Percentiles rank a stretch among this genome's conserved stretches.
phyloP scores from a whole-genome alignment of 2,888 invertebrate genomes.

The Eugnorisma glareosa region DNA sequence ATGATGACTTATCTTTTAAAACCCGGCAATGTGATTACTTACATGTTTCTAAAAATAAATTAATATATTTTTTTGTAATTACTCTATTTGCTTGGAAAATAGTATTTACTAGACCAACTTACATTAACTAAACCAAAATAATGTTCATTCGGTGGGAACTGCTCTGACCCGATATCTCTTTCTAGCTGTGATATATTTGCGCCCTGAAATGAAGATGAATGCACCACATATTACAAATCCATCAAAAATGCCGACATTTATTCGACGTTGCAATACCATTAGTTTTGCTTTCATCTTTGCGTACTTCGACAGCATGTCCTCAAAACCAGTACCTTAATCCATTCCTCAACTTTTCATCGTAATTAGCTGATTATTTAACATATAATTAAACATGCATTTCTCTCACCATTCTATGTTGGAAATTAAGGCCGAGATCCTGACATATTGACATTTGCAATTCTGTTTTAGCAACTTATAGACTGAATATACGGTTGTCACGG shows the following conservation, averaged over 20 bases:
- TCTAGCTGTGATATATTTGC: slow-evolving; percentile 99
- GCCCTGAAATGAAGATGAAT: slow-evolving; percentile 92
- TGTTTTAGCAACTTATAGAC: slow-evolving; percentile 82
- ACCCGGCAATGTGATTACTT: not conserved
- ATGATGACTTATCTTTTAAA: not conserved
- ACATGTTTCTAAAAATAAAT: not conserved
- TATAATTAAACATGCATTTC: slow-evolving; percentile 73
- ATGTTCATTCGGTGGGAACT: slow-evolving; percentile 99
- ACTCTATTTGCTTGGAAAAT: slow-evolving; percentile 2
- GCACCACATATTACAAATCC: slow-evolving; percentile 31
- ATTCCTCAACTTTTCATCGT: slow-evolving; percentile 40
- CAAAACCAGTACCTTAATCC: slow-evolving; percentile 25
- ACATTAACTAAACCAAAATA: slow-evolving; percentile 99
- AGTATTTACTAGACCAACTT: slow-evolving; percentile 80
- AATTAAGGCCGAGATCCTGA: slow-evolving; percentile 91
- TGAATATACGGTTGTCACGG: slow-evolving; percentile 76
- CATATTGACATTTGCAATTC: slow-evolving; percentile 91
- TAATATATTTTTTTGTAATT: not conserved
- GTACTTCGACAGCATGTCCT: slow-evolving; percentile 25
- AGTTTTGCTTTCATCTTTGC: slow-evolving; percentile 32
- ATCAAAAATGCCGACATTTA: slow-evolving; percentile 68
- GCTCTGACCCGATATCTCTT: slow-evolving; percentile 99
- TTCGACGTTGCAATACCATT: slow-evolving; percentile 33
- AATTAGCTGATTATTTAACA: slow-evolving; percentile 68
- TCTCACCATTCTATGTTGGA: slow-evolving; percentile 90